Evolutionary conservation across 1,140 invertebrate species (phyloP).

Genomic region (Diachasmimorpha longicaudata): DNA sequence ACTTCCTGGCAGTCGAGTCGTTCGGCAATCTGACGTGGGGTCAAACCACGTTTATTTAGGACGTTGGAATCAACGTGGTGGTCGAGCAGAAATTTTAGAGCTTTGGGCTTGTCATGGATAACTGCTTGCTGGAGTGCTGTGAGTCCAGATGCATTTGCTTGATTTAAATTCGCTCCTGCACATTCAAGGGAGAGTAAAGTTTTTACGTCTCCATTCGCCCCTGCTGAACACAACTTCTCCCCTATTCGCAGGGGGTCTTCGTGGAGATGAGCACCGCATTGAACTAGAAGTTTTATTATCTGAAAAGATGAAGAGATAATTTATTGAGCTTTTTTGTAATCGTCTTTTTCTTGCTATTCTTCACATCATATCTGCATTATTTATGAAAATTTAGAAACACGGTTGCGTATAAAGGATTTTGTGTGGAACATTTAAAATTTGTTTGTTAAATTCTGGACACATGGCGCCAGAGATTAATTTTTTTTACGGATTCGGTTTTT

Average conservation of each 20-base stretch:
- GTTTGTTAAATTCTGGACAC: no score
- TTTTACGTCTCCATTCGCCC: slow-evolving; percentile 63
- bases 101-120: slow-evolving; percentile 54
- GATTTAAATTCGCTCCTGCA: slow-evolving; percentile 71
- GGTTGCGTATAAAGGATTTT: no score
- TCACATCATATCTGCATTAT: no score
- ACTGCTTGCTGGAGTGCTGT: slow-evolving; percentile 69
- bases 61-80: slow-evolving; percentile 46
- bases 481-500: no score
- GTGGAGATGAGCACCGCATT: slow-evolving; percentile 72
- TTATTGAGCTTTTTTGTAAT: no score
- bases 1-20: slow-evolving; percentile 43
- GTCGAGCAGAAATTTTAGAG: slow-evolving; percentile 57
- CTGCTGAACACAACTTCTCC: slow-evolving; percentile 68
- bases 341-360: no score
- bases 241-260: slow-evolving; percentile 62
- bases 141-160: slow-evolving; percentile 66
- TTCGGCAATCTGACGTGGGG: slow-evolving; percentile 60
- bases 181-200: slow-evolving; percentile 67
- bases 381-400: no score
- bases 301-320: slow-evolving; percentile 26
- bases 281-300: slow-evolving; percentile 65
- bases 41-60: slow-evolving; percentile 60
- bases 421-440: no score
- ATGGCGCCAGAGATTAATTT: no score